Base-by-base conservation (phyloP, 2,113 vertebrate genomes). In the Octodon degus region DNA sequence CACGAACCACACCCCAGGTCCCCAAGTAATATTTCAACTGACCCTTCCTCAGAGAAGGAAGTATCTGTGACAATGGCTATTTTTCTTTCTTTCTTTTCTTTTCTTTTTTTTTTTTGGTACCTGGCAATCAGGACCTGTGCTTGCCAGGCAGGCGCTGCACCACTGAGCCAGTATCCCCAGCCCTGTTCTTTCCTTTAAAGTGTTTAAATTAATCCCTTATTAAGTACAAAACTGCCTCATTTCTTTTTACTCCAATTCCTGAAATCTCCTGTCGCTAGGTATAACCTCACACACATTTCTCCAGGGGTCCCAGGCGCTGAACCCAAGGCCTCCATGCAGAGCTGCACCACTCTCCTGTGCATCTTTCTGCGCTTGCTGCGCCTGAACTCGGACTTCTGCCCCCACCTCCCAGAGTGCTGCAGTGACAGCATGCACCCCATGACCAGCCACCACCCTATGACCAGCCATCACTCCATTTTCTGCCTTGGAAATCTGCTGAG, bases 231-330 rank as follows among this genome's bases (percentile, higher is more conserved):
- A 94, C 65, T 67, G 81, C 83, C 32, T 94, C 67, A 91, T 47
- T 88, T 62, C 24, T 89, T 89, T 76, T 53, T 70, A 55, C n/a
- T 90, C 43, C 94, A 89, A 94, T 97, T 55, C 63, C 81, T 93
- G 67, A 80, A 50, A 55, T 32, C 84, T 70, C 32, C 91, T 65
- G 1, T 82, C 47, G 47, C 53, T 30, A 85, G 55, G 34, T 70
- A 91, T n/a, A 91, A 89, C 65, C 63, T 94, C 53, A 65, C 20
- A 43, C 19, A 43, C 22, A 25, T 25, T 67, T 72, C n/a, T 74
- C 67, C 43, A 7, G 77, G 30, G 27, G 17, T 32, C 32, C 77
- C 19, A 80, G 30, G 77, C 47, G 34, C 32, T 50, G 77, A 53
- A 80, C 27, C 47, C 4, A 53, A 50, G 16, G 30, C 77, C 27